Evolutionary conservation across 1,140 invertebrate species (phyloP), one percentile per base, ranked within the genome.

Genomic region (Eufriesea mexicana): DNA sequence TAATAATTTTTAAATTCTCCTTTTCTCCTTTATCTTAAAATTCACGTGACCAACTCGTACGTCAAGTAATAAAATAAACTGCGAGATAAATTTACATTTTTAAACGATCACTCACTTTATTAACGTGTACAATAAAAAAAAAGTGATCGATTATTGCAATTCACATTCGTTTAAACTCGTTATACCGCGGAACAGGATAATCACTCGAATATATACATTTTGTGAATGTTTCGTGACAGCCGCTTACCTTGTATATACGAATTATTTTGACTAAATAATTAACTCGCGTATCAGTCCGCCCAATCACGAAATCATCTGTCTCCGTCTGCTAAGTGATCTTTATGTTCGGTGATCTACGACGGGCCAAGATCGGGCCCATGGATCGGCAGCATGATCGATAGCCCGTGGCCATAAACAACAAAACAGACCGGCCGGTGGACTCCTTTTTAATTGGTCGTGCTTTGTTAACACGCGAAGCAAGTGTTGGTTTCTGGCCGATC

Each of bases 391-490:
- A 55, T 66, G 79, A 81, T 81, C 61, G 73, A 67, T 75, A 81
- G 25, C 18, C 68, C 9, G 12, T 12, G 35, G n/a, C 23, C 7
- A 28, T 18, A 20, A 12, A 1, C 49, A 35, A 28, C 8, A n/a
- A 16, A 28, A 42, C 12, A 55, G 18, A 6, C 28, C 2, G 18
- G 0, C 7, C 2, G n/a, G 0, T 10, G 23, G 16, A 62, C 12
- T 54, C 10, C 0, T 76, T 62, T 81, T 81, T 81, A 81, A 81
- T 81, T 81, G 72, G 61, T 66, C 45, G 25, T 76, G 42, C 51
- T 81, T 81, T 81, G 79, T 81, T 81, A 66, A 81, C 79, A 67
- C 23, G 51, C 2, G 5, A n/a, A 59, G 72, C 61, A 81, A 76
- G 51, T 75, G 79, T 81, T 81, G 49, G 20, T 57, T 45, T 75